phyloP scores from a whole-genome alignment of 2,888 invertebrate species.

The Drosophila lutescens region DNA sequence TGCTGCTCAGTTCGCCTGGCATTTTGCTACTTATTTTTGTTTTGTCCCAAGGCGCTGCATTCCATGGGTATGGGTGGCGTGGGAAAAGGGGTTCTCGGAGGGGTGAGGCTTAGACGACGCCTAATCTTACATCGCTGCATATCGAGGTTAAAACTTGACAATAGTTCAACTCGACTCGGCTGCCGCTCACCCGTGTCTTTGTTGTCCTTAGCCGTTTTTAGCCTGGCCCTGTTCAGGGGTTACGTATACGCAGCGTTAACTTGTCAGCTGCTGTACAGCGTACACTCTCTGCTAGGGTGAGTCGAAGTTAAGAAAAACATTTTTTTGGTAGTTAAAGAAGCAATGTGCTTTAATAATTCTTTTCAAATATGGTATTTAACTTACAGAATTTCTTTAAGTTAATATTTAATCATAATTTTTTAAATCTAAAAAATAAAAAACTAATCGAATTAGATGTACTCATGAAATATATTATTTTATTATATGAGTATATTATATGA shows the following conservation, averaged over 20 bases:
- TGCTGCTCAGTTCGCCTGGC: constrained; percentile 42
- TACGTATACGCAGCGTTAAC: constrained; percentile 66
- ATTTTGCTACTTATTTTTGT: constrained; percentile 68
- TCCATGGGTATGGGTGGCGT: constrained; percentile 51
- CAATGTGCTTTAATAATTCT: too few relatives aligned
- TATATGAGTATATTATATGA: too few relatives aligned
- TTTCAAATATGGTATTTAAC: too few relatives aligned
- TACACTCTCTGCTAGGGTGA: constrained; percentile 15
- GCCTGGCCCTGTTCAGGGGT: constrained; percentile 45
- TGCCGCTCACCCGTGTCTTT: constrained; percentile 59
- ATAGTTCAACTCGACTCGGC: constrained; percentile 78
- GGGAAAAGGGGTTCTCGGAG: constrained; percentile 4
- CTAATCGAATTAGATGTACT: too few relatives aligned
- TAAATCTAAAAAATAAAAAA: too few relatives aligned
- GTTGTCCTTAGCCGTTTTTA: constrained; percentile 64
- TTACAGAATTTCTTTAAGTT: too few relatives aligned
- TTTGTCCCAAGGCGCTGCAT: constrained; percentile 59
- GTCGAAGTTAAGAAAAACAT: not conserved
- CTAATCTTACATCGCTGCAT: constrained; percentile 77
- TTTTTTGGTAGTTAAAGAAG: too few relatives aligned
- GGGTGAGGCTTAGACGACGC: constrained; percentile 38
- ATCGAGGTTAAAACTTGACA: constrained; percentile 80
- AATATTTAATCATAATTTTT: too few relatives aligned
- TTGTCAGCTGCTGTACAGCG: constrained; percentile 38
- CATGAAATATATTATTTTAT: too few relatives aligned